Conservation (phyloP, 2,113 vertebrate genomes). For the Thamnophis sirtalis region DNA sequence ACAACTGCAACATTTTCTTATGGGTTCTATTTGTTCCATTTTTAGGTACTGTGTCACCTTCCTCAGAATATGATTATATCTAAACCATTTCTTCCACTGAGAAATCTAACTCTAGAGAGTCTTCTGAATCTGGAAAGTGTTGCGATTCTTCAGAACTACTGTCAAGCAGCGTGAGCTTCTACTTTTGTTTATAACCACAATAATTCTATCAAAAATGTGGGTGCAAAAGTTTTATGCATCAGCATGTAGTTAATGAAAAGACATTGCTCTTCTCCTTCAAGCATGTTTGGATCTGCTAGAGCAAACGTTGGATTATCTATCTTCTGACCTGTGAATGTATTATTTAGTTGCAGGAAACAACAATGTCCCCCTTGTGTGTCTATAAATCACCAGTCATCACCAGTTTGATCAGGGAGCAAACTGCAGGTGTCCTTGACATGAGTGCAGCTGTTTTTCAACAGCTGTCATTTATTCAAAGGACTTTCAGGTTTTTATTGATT, state of each 20-base stretch:
- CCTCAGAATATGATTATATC: neutral
- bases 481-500: constrained; percentile 31
- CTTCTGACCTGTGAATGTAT: constrained; percentile 31
- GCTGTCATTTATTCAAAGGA: constrained; percentile 29
- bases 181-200: neutral
- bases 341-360: constrained; percentile 19
- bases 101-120: neutral
- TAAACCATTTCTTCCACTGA: neutral
- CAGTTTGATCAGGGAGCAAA: rapidly evolving
- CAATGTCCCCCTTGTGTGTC: neutral
- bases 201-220: neutral
- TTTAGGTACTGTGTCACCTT: neutral
- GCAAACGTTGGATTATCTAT: constrained; percentile 18
- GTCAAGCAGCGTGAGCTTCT: neutral
- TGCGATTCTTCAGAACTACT: neutral
- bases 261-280: neutral
- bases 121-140: neutral
- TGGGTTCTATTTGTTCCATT: neutral
- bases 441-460: constrained; percentile 20
- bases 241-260: neutral
- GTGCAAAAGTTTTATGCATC: constrained; percentile 8
- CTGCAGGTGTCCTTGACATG: constrained; percentile 11
- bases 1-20: neutral
- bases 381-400: constrained; percentile 30
- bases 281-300: constrained; percentile 9